phyloP scores from a whole-genome alignment of 2,888 invertebrate species.

The Drosophila seclusa region DNA sequence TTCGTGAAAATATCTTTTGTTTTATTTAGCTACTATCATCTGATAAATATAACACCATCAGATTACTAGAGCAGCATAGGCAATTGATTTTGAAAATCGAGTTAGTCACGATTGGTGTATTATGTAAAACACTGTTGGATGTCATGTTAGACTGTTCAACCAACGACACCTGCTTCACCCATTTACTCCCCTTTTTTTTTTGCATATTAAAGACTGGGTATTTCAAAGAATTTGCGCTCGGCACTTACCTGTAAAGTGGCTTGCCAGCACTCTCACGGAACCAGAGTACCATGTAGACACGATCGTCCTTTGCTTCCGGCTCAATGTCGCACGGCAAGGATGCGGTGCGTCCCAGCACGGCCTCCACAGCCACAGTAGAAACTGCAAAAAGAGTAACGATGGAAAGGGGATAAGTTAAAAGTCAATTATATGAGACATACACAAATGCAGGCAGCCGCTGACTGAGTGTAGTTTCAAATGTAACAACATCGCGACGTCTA shows the following conservation, averaged over 20 bases:
- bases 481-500: conserved; percentile 68
- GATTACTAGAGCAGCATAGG: background rate
- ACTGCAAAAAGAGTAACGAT: conserved; percentile 85
- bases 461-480: conserved; percentile 59
- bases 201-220: conserved; percentile 7
- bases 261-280: conserved; percentile 94
- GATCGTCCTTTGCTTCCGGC: conserved; percentile 92
- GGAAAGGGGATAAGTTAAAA: conserved; percentile 15
- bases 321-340: conserved; percentile 95
- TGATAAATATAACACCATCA: background rate
- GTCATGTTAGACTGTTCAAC: background rate
- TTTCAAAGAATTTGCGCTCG: conserved; percentile 9
- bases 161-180: background rate
- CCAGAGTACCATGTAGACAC: conserved; percentile 97
- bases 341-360: conserved; percentile 93
- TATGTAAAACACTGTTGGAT: background rate
- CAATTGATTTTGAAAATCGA: background rate
- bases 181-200: conserved; percentile 11
- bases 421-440: conserved; percentile 47
- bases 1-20: background rate
- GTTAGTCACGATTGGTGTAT: background rate
- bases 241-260: conserved; percentile 94
- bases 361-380: conserved; percentile 90
- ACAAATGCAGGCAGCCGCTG: conserved; percentile 26
- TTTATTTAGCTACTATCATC: background rate